Base-by-base conservation (phyloP, 2,888 invertebrate genomes). In the Lasioglossum pauxillum region DNA sequence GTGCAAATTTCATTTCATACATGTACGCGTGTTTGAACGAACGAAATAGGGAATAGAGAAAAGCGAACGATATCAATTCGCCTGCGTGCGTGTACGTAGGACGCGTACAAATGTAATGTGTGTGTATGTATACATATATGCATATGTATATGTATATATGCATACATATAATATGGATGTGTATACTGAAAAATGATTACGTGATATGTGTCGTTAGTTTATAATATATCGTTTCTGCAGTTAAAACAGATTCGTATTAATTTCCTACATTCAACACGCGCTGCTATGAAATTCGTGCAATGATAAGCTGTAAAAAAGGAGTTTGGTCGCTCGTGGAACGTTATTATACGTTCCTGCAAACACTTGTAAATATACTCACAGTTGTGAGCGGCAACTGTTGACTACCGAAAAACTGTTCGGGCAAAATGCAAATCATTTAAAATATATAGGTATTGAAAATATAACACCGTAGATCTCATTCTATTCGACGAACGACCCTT, bases 1-100 rank as follows among this genome's bases (percentile, higher is more conserved):
- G 92, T 93, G 93, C 92, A 93, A 93, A 91, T 89, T 91, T 90
- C 90, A 89, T 89, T 92, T 91, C 89, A 19, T 76, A 75, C 72
- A 35, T 57, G 85, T 88, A 41, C 46, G 78, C 35, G 67, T 72
- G 67, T 19, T 57, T 38, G 67, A 69, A 69, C 19, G 23, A 35
- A 46, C 53, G 41, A 8, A 64, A 8, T 7, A 31, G 23, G 0
- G 3, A 14, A 72, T 83, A n/a, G 46, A 60, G 31, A 4, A 23
- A 7, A 23, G 16, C 19, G 75, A 60, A n/a, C 16, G 64, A 64
- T 19, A 31, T 23, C 10, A 10, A 31, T 27, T 0, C 7, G 23
- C 16, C 41, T 73, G 27, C n/a, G 19, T 53, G 27, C 35, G 49
- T 23, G 31, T 41, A 53, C 10, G 5, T 67, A 10, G n/a, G 44